Evolutionary conservation across 2,888 invertebrate species (phyloP), one percentile per base, ranked within the genome.

Genomic region (Apoda limacodes): DNA sequence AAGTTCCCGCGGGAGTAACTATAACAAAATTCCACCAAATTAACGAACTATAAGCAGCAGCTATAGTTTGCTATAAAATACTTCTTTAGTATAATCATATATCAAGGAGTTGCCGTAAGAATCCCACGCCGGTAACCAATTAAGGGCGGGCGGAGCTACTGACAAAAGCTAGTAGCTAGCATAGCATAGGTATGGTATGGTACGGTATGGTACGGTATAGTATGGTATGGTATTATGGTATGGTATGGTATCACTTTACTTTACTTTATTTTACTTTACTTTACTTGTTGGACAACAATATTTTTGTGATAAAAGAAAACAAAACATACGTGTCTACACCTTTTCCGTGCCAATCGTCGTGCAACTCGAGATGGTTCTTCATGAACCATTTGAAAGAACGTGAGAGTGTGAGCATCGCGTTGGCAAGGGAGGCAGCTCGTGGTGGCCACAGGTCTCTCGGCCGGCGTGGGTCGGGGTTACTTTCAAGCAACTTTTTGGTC

Each of bases 351-450:
- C 46, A 19, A n/a, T 45, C 42, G 23, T 37, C 19, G 4, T 34
- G 26, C 13, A 17, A 25, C 5, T 30, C 15, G 2, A 48, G 40
- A 13, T 38, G 5, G 3, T 1, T 3, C 1, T 1, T 5, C 6
- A 48, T 31, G 13, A 48, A 30, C 0, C 25, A 15, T 3, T 7
- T 1, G 10, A 37, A 30, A 20, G 39, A 40, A 9, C 29, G 7
- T 4, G 9, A 28, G 12, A 54, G 30, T 11, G 50, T 35, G 6
- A 49, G 32, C 10, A 59, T 6, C 13, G 55, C 54, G 22, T 55
- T 45, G 3, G 28, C 35, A 5, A 51, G 25, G 5, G 54, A 34
- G 2, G 40, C 45, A 1, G 45, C 42, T 12, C 32, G 35, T 7
- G 32, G 39, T 20, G 52, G 51, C 55, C 49, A 46, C 15, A 32